Percentiles rank a stretch among this genome's conserved stretches.
Conservation (phyloP, 2,888 invertebrate species). For the Esperia sulphurella region DNA sequence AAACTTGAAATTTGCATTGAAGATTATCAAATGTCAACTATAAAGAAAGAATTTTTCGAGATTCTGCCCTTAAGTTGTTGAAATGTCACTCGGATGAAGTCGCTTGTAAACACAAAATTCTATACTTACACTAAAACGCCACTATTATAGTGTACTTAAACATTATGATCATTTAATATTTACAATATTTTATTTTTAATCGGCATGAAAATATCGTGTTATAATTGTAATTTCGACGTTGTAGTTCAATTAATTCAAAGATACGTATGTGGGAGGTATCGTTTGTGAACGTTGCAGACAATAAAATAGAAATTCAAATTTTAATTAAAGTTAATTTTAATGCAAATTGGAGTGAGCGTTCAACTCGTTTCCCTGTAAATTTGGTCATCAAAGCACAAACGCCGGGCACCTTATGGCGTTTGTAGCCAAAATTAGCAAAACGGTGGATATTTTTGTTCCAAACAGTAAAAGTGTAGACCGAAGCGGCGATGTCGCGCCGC, state of each 20-base stretch:
- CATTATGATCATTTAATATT: neutral
- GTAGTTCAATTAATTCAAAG: too few species aligned
- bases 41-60: too few species aligned
- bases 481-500: constrained; percentile 1
- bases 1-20: too few species aligned
- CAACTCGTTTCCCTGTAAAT: constrained; percentile 2
- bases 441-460: constrained; percentile 4
- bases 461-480: neutral
- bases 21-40: too few species aligned
- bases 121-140: too few species aligned
- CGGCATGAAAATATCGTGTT: neutral
- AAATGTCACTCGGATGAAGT: too few species aligned
- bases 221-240: neutral
- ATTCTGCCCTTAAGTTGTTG: too few species aligned
- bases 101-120: too few species aligned
- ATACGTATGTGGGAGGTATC: neutral
- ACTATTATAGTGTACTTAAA: too few species aligned
- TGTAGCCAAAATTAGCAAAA: constrained; percentile 1
- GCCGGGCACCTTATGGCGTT: neutral
- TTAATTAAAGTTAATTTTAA: constrained; percentile 1
- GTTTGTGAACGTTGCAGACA: neutral
- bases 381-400: constrained; percentile 1
- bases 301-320: neutral
- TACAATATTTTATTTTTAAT: neutral
- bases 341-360: constrained; percentile 1